Evolutionary conservation across 2,797 vertebrate species (phyloP), one percentile per base, ranked within the genome.

Genomic region (Sebastes hopkinsi): DNA sequence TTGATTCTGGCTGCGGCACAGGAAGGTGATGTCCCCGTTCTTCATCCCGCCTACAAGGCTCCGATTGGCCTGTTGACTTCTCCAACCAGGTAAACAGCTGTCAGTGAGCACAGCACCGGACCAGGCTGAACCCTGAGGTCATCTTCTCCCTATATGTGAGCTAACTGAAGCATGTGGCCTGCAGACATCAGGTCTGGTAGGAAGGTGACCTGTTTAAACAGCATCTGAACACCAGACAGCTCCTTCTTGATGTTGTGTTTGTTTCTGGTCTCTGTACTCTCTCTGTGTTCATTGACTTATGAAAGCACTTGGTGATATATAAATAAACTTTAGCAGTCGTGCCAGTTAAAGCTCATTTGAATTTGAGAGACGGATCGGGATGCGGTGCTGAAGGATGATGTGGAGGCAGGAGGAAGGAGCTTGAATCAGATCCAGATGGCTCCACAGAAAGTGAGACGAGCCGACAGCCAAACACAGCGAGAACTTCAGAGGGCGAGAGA

Each of bases 341-440:
- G 73, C 66, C 79, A 82, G 80, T 73, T 77, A 54, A 76, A 83
- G 55, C 81, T 82, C 55, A 54, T 85, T 65, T 86, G 80, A 80
- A 80, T 85, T 11, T 55, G 67, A 20, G 76, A 72, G 79, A 56
- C 11, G 20, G 67, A 60, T 20, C 16, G 67, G 25, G 50, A 72
- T 62, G 74, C 79, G 36, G 77, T 18, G 64, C 56, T 61, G 69
- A 56, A 68, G 67, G 81, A 86, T 64, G 83, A 86, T 64, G 83
- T 62, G 50, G 50, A 56, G 73, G 72, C 58, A 38, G 50, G 52
- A 81, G 78, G 75, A 83, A 70, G 32, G 22, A 60, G 80, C 80
- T 89, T 81, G 90, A 80, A 87, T 82, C 75, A 5, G 75, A 84
- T 82, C 81, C 85, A 88, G 83, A 64, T 58, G 75, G 62, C 73